Evolutionary conservation across 2,113 vertebrate species (phyloP).

Genomic region (Dicaeum eximium): DNA sequence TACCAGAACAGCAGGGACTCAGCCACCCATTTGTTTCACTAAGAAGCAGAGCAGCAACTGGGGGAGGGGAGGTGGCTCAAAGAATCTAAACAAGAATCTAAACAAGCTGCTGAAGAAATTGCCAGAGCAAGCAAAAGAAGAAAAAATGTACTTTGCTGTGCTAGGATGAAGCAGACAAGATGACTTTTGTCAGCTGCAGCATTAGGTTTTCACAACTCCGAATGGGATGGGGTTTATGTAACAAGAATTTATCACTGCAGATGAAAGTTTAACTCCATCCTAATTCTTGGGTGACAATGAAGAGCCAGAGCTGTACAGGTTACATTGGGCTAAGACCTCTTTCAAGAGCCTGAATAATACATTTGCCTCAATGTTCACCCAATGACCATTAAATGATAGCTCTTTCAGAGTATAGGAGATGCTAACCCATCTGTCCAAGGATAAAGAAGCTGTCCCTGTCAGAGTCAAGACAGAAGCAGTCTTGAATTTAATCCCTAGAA

Average conservation of each 20-base stretch:
- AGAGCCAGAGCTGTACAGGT: neutral
- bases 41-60: neutral
- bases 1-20: neutral
- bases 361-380: neutral
- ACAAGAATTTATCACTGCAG: neutral
- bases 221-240: neutral
- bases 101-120: neutral
- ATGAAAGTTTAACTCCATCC: neutral
- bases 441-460: neutral
- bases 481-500: neutral
- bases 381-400: neutral
- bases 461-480: neutral
- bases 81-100: neutral
- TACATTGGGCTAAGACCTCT: neutral
- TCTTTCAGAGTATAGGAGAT: neutral
- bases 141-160: neutral
- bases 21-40: neutral
- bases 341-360: neutral
- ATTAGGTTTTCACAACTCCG: neutral
- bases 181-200: neutral
- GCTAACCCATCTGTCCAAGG: neutral
- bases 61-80: neutral
- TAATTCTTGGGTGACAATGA: neutral
- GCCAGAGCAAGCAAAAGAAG: neutral
- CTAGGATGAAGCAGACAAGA: neutral